Base-by-base conservation (phyloP, 2,797 vertebrate species). In the Chaunax sp. region DNA sequence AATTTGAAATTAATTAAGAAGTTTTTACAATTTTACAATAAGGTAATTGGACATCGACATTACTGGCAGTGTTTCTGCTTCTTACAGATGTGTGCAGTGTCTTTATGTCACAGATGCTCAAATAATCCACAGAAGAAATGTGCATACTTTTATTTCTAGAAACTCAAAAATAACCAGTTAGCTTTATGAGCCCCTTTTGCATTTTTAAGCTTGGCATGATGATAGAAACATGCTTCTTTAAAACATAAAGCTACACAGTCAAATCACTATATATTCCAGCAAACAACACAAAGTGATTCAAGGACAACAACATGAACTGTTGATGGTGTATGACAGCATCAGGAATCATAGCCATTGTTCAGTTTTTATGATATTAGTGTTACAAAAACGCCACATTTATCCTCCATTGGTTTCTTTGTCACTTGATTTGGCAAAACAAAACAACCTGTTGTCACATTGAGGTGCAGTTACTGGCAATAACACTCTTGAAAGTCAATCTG, bases 91-190 rank as follows among this genome's bases (percentile, higher is more conserved):
- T 68, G 45, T 60, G n/a, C 45, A 22, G 30, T 8, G 20, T 28
- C 14, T 13, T 0, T 38, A 30, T 50, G 18, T 61, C 25, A 20
- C 41, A 38, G 18, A 75, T 30, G 49, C 35, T 19, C 5, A 26
- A 53, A 16, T 72, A 62, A 28, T 54, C 28, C 68, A 71, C 46
- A 20, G 28, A 58, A 40, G 28, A 38, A 72, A 64, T 69, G 55
- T 67, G 65, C 43, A 64, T 78, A 43, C 14, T 67, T 92, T 92
- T 89, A 89, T 90, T 91, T 82, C 37, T 72, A 77, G 28, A 64
- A 77, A 81, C 84, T 81, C 81, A 92, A 91, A 87, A 90, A 90
- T 82, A 87, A 86, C 56, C 58, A 87, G 38, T 83, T 45, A 46
- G 47, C 35, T 64, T 72, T 75, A 76, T 64, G 59, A 85, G 76